Evolutionary conservation across 2,113 vertebrate species (phyloP), one percentile per base, ranked within the genome.

Genomic region (Carlito syrichta): DNA sequence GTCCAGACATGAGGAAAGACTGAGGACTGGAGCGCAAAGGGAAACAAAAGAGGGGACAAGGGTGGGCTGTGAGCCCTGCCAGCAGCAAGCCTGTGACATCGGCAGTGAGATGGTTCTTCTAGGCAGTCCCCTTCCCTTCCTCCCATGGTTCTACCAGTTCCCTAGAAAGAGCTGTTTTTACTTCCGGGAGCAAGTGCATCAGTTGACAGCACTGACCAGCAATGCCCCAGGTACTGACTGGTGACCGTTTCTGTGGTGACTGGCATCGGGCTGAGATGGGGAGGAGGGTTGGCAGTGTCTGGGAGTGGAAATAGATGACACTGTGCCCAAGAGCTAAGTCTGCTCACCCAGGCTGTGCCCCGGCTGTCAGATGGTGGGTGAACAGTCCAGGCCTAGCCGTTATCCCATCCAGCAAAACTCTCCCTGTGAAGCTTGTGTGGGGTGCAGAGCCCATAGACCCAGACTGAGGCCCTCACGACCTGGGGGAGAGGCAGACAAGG

Each of bases 341-440:
- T 45, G 35, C 73, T 32, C 14, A 19, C 25, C 17, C 25, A 1
- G n/a, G 27, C 38, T 23, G n/a, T 27, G 27, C 14, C 50, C 54
- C 17, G 40, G 74, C 27, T 74, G 56, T 62, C 6, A 6, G 30
- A 19, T n/a, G 69, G 23, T 12, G 5, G 13, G 27, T 38, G 40
- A 32, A 32, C 32, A 56, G 71, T 52, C 38, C 16, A 32, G 69
- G 54, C 63, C 17, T 6, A 20, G 69, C 48, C 78, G 2, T 30
- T 1, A 6, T n/a, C 9, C 20, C 48, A 66, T 6, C 6, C 56
- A 62, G 66, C 30, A 35, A n/a, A 27, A 13, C 22, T 23, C 54
- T 71, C 27, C 16, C 0, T 8, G 68, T 25, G 40, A 12, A 0
- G 16, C n/a, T n/a, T 20, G 11, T 2, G 0, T 23, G 69, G 3